Base-by-base conservation (phyloP, 2,113 vertebrate genomes). In the Pteruthius melanotis region DNA sequence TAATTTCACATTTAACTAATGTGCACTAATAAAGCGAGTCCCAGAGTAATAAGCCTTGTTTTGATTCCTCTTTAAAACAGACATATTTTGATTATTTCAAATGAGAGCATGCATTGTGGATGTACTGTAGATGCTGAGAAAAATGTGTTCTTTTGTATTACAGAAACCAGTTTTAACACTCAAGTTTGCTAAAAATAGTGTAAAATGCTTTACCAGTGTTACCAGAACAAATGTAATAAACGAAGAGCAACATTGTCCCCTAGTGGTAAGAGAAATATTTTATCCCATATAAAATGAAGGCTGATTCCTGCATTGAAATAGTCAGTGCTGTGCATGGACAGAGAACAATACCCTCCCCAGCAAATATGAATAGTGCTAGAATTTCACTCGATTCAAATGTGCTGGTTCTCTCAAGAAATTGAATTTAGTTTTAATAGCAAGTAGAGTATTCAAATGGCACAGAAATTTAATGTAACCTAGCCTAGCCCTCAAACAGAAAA, bases 171-270 rank as follows among this genome's bases (percentile, higher is more conserved):
- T 97, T 91, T 98, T 93, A 96, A 96, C 75, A 95, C 92, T 95
- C 89, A 96, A 96, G 83, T 98, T 97, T 95, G 64, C 95, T 97
- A 97, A 97, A 98, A 97, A 97, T 97, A 97, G 91, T 12, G 33
- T 53, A 60, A 35, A 95, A 89, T 72, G 74, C 60, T 93, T 87
- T 42, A 52, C 68, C 57, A 5, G 20, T 10, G 18, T 45, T 30
- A 30, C 47, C 5, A 39, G 50, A 20, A 61, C 26, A 31, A 57
- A n/a, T 33, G 9, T 22, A 82, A 40, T 85, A 60, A 7, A 69
- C 82, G n/a, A 98, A 98, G 97, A 95, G 14, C 97, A 97, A 98
- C 93, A 98, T 92, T 97, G 98, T 9, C 97, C 97, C 88, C 98
- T 98, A 95, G 86, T 94, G 98, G 93, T 4, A 18, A 3, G 86